These are phyloP conservation scores for Dugesia japonica DNA, from an alignment of 2,888 invertebrate genomes.

Conservation along the genomic window DNA sequence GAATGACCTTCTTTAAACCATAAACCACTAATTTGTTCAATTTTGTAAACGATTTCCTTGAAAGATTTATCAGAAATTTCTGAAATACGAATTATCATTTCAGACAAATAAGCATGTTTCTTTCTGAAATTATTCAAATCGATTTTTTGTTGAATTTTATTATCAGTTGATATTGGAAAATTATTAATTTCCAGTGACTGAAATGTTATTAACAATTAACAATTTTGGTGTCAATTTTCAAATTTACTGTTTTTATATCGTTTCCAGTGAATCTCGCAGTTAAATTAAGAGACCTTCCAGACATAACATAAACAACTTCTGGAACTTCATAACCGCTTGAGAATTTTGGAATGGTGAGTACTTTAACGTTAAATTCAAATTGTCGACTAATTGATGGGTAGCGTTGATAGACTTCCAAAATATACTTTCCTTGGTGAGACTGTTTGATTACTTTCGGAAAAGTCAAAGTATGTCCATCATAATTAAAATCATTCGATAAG, in stretches of 20 bases:
- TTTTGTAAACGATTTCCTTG: neutral
- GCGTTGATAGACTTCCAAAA: neutral
- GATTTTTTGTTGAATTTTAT: neutral
- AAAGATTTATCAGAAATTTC: neutral
- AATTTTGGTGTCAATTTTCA: neutral
- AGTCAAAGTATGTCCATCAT: neutral
- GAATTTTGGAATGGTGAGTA: neutral
- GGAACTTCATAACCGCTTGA: neutral
- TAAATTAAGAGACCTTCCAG: neutral
- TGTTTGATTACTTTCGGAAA: neutral
- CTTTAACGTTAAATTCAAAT: neutral
- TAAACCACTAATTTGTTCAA: neutral
- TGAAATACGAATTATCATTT: neutral
- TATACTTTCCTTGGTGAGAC: neutral
- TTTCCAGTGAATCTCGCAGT: neutral
- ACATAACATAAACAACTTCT: neutral
- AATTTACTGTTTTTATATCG: neutral
- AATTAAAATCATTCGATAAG: neutral
- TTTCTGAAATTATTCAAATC: neutral
- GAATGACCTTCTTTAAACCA: conserved; percentile 15
- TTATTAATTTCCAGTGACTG: neutral
- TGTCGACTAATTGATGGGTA: neutral
- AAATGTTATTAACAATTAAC: neutral
- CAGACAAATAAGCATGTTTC: neutral
- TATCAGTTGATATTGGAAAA: neutral